Base-by-base conservation (phyloP, 1,140 invertebrate genomes). In the Adelges cooleyi region DNA sequence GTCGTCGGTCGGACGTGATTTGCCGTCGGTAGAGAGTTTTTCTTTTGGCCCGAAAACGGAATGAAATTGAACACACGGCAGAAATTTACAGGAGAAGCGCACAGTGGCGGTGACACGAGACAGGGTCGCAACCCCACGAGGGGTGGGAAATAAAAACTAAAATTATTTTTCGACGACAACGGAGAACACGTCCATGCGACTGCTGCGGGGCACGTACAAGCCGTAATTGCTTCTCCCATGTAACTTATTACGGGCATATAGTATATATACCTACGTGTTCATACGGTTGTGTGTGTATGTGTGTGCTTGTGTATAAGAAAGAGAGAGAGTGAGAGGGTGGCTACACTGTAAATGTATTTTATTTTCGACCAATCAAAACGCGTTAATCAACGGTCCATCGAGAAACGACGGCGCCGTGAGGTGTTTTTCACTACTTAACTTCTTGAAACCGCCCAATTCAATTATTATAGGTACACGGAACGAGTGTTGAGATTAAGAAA, bases 11-110 rank as follows among this genome's bases (percentile, higher is more conserved):
- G 42, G 42, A 46, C 40, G 38, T 59, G 54, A 59, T 59, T 59
- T 59, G 54, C 40, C 36, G 23, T 36, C 36, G 23, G 36, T 27
- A 6, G 54, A 54, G 40, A 38, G 36, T 54, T 59, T 44, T 44
- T 29, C 17, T 9, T 25, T 33, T 33, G 36, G 15, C 38, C 8
- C 54, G 22, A 38, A 59, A 59, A 59, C 27, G 38, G 44, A 59
- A 59, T 59, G 54, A 59, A 59, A 59, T 59, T 59, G 54, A 59
- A 59, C 54, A 59, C 54, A 59, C 54, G 54, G 40, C 40, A 59
- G 54, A 59, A 59, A 59, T 59, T 59, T 20, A n/a, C n/a, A 59
- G 40, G 54, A 59, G 54, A 44, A 56, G 53, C 17, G 25, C 40
- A n/a, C n/a, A 10, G 23, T 27, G 22, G 42, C 22, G 54, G 42